A percentile compares a stretch with the other conserved stretches of the same genome.
Evolutionary conservation across 2,113 vertebrate species (phyloP).

Genomic region (Odontophorus gujanensis): DNA sequence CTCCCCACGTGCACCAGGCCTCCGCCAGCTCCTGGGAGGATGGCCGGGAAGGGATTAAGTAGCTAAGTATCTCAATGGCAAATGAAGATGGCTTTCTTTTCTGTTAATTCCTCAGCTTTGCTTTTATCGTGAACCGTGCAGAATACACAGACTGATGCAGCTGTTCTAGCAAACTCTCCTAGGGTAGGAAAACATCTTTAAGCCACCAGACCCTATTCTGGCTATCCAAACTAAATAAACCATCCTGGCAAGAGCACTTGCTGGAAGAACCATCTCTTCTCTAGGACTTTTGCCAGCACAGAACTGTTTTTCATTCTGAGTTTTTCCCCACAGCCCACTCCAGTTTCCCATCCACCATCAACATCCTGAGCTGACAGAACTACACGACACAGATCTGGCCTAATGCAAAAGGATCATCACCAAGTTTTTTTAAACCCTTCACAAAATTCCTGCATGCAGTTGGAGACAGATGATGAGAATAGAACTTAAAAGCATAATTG

Average conservation of each 20-base stretch:
- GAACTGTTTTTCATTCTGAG: conserved; percentile 37
- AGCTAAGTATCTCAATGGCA: conserved; percentile 10
- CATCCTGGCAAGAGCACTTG: conserved; percentile 29
- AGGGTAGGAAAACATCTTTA: conserved; percentile 35
- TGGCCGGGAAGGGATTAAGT: conserved; percentile 25
- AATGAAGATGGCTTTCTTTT: background rate
- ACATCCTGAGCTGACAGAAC: conserved; percentile 3
- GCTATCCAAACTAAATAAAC: conserved; percentile 53
- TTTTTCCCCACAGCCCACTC: background rate
- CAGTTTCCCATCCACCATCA: conserved; percentile 10
- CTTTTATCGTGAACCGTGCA: conserved; percentile 14
- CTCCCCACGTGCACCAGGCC: background rate
- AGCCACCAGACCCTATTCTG: conserved; percentile 13
- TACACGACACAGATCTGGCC: background rate
- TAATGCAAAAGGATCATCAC: background rate
- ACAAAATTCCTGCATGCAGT: background rate
- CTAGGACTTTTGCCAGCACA: conserved; percentile 35
- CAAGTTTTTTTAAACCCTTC: background rate
- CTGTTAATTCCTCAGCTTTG: conserved; percentile 36
- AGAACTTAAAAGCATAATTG: background rate
- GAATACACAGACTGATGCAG: conserved; percentile 26
- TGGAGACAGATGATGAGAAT: background rate
- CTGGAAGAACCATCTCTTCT: conserved; percentile 20
- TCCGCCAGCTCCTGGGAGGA: background rate
- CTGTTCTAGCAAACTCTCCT: conserved; percentile 14